A percentile compares a stretch with the other conserved stretches of the same genome.
Conservation (phyloP, 2,888 invertebrate species). For the Elegia similella region DNA sequence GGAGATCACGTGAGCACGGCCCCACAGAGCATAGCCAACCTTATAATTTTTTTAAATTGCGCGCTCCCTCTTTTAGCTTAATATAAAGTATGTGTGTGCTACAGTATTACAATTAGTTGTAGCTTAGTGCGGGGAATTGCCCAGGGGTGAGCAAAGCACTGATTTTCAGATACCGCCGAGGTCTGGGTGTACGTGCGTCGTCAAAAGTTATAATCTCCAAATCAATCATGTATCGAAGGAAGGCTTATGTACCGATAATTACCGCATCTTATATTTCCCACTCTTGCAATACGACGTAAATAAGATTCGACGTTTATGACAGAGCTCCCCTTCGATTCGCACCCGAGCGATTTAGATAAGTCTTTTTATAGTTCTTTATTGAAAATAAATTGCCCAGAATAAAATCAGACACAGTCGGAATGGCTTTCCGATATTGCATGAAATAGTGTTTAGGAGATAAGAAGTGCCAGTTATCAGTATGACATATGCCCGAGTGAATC, state of each 20-base stretch:
- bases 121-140: no score
- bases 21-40: no score
- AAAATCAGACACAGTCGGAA: slow-evolving; percentile 77
- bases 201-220: no score
- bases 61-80: no score
- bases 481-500: slow-evolving; percentile 51
- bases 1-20: no score
- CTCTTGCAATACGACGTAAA: slow-evolving; percentile 65
- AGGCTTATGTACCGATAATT: neutral
- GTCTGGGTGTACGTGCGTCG: no score
- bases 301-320: slow-evolving; percentile 75
- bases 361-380: slow-evolving; percentile 82
- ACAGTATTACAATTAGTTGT: no score
- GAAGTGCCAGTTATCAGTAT: slow-evolving; percentile 58
- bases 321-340: slow-evolving; percentile 63
- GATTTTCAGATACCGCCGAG: no score
- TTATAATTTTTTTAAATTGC: no score
- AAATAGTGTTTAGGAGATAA: slow-evolving; percentile 75
- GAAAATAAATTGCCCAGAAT: slow-evolving; percentile 82
- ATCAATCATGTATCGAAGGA: neutral
- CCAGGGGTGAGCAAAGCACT: no score
- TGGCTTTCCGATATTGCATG: slow-evolving; percentile 80
- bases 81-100: no score
- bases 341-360: slow-evolving; percentile 78
- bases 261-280: slow-evolving; percentile 33